Evolutionary conservation across 2,113 vertebrate species (phyloP).

Genomic region (Notothenia coriiceps): DNA sequence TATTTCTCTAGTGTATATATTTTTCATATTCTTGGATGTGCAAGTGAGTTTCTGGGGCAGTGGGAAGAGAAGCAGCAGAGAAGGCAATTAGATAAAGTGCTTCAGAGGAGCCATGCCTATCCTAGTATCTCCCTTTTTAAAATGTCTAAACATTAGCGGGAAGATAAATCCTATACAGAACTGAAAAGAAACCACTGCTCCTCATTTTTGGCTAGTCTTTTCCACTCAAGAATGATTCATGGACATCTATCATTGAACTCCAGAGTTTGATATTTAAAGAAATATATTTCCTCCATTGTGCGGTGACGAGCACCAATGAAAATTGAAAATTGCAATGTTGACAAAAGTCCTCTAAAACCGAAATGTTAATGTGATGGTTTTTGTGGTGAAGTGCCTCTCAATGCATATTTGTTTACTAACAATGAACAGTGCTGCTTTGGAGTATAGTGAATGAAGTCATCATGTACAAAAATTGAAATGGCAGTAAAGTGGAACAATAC

Average conservation of each 20-base stretch:
- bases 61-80: slow-evolving; percentile 8
- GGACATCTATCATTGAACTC: slow-evolving; percentile 44
- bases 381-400: slow-evolving; percentile 5
- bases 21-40: slow-evolving; percentile 32
- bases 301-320: slow-evolving; percentile 33
- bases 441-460: slow-evolving; percentile 34
- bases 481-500: slow-evolving; percentile 63
- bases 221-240: slow-evolving; percentile 54
- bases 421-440: slow-evolving; percentile 11
- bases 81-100: slow-evolving; percentile 34
- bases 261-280: slow-evolving; percentile 59
- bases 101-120: slow-evolving; percentile 34
- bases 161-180: slow-evolving; percentile 39
- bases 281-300: slow-evolving; percentile 54
- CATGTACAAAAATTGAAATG: slow-evolving; percentile 32
- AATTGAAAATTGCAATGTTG: slow-evolving; percentile 50
- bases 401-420: slow-evolving; percentile 30
- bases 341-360: slow-evolving; percentile 30
- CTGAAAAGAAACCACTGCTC: slow-evolving; percentile 34
- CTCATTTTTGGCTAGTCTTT: slow-evolving; percentile 22
- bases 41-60: slow-evolving; percentile 5
- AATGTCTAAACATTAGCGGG: slow-evolving; percentile 31
- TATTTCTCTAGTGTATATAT: slow-evolving; percentile 37
- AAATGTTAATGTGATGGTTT: slow-evolving; percentile 33
- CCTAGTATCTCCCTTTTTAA: slow-evolving; percentile 40